Percentiles rank a stretch among this genome's conserved stretches.
phyloP scores from a whole-genome alignment of 2,113 vertebrate species.

The Otolemur garnettii region DNA sequence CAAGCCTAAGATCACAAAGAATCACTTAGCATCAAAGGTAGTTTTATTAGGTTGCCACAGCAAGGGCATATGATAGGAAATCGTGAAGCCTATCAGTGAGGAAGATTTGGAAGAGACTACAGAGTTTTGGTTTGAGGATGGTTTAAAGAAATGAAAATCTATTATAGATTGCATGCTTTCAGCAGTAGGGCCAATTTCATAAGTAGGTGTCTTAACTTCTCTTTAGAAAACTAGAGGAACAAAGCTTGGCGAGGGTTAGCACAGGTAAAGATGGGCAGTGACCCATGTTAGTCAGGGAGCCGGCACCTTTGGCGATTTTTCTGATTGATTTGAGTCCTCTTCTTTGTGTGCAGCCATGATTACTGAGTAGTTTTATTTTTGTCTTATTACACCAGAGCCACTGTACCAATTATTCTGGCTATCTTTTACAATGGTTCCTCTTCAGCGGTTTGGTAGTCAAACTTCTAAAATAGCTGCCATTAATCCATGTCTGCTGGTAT shows the following conservation, averaged over 20 bases:
- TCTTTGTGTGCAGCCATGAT: background rate
- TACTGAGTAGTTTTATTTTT: background rate
- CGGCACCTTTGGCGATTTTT: background rate
- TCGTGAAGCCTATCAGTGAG: rapidly evolving
- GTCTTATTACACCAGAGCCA: background rate
- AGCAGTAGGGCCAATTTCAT: background rate
- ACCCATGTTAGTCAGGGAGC: background rate
- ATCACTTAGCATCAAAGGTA: background rate
- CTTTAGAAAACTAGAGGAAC: background rate
- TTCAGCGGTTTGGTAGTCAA: background rate
- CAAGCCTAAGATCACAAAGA: background rate
- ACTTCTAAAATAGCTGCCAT: background rate
- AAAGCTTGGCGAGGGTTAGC: background rate
- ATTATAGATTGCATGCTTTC: background rate
- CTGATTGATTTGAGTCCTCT: background rate
- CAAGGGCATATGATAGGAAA: too few species aligned
- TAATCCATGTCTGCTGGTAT: too few species aligned
- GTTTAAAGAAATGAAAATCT: background rate
- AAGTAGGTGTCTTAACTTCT: background rate
- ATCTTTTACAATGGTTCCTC: background rate
- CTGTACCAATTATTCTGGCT: background rate
- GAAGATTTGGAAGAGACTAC: background rate
- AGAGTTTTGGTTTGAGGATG: background rate
- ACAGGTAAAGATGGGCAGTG: background rate
- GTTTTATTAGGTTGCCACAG: background rate